Percentiles rank a stretch among this genome's conserved stretches.
Evolutionary conservation across 64 coral and sea anemone genomes (phyloP).

Genomic region (Anthopleura sola): DNA sequence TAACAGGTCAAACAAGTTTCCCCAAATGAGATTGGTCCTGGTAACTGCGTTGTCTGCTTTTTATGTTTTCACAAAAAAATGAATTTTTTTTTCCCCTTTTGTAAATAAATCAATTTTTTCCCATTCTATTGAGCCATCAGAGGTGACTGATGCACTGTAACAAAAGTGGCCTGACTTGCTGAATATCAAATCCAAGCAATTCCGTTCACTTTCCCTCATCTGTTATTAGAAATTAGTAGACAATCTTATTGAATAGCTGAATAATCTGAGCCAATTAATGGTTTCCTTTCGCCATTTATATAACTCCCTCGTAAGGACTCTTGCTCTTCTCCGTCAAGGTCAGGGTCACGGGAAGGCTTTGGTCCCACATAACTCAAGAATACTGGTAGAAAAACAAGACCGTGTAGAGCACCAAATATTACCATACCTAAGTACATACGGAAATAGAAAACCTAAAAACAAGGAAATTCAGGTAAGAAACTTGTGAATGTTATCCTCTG

Average conservation of each 20-base stretch:
- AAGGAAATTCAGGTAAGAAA: constrained; percentile 7
- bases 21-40: background rate
- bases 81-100: background rate
- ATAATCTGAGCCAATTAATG: constrained; percentile 25
- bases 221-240: background rate
- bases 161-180: too few relatives aligned
- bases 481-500: too few relatives aligned
- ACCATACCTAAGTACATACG: constrained; percentile 98
- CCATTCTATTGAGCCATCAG: too few relatives aligned
- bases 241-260: background rate
- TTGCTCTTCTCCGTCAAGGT: background rate
- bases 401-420: constrained; percentile 84
- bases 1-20: too few relatives aligned
- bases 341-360: constrained; percentile 10
- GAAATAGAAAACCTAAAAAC: constrained; percentile 96
- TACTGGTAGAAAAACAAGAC: constrained; percentile 86
- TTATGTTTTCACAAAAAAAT: too few relatives aligned
- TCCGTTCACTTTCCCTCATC: background rate
- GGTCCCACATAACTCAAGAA: constrained; percentile 93
- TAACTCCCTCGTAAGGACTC: constrained; percentile 10
- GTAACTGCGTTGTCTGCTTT: too few relatives aligned
- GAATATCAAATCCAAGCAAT: too few relatives aligned
- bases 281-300: constrained; percentile 30
- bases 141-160: too few relatives aligned
- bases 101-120: background rate